These are phyloP conservation scores for Holothuria scabra DNA, from an alignment of 53 echinoderm and acorn worm species.

Conservation along the genomic window DNA sequence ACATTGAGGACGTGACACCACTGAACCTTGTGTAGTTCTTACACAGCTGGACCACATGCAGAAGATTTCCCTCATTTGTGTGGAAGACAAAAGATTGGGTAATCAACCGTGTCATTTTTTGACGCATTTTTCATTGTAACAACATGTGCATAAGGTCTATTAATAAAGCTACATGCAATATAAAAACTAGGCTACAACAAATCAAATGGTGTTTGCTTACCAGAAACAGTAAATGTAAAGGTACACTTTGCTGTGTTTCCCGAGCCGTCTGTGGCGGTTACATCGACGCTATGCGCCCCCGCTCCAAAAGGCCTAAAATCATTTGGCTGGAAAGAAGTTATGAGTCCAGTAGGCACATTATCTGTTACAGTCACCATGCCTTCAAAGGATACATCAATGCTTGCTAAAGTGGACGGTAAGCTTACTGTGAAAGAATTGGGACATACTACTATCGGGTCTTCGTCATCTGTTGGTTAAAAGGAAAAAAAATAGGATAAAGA, in stretches of 20 bases:
- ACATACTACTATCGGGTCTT: not conserved
- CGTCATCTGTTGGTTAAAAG: not conserved
- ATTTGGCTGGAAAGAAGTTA: not conserved
- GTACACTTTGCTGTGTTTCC: not conserved
- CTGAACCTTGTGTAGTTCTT: too few species aligned
- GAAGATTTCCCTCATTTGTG: too few species aligned
- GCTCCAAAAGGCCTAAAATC: not conserved
- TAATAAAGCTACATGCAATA: too few species aligned
- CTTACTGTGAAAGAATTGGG: not conserved
- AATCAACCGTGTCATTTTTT: too few species aligned
- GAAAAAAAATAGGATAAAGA: too few species aligned
- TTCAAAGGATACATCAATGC: not conserved
- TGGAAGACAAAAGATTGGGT: too few species aligned
- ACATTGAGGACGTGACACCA: too few species aligned
- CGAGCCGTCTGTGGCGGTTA: slow-evolving; percentile 14
- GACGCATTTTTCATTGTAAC: too few species aligned
- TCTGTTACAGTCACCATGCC: not conserved
- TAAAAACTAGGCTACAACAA: too few species aligned
- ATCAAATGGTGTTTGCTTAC: not conserved
- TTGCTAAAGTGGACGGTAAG: not conserved
- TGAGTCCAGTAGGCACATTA: not conserved
- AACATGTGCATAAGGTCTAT: too few species aligned
- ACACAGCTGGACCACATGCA: too few species aligned
- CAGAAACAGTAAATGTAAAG: slow-evolving; percentile 7
- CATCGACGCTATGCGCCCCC: not conserved